Percentiles rank a stretch among this genome's conserved stretches.
These are phyloP conservation scores for Columba guinea DNA, from an alignment of 2,797 vertebrate species.

Conservation along the genomic window DNA sequence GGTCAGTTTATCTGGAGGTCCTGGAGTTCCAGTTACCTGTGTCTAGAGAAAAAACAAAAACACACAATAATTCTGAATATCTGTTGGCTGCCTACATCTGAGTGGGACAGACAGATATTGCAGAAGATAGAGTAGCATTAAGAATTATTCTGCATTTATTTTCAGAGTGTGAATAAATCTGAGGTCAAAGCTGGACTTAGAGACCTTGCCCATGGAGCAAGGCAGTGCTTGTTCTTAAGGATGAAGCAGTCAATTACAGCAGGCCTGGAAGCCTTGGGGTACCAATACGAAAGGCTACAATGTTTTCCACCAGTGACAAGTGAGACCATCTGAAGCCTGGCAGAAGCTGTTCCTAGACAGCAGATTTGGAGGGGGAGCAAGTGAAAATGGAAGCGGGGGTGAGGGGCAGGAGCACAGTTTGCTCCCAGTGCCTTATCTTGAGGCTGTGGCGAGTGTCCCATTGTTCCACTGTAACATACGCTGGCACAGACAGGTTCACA, in stretches of 20 bases:
- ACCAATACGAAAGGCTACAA: background rate
- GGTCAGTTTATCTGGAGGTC: background rate
- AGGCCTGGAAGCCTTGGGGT: background rate
- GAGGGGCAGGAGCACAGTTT: background rate
- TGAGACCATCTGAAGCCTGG: background rate
- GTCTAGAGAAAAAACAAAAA: background rate
- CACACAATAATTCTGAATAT: background rate
- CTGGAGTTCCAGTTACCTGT: background rate
- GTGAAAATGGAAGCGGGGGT: background rate
- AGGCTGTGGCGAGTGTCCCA: background rate
- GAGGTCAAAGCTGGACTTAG: background rate
- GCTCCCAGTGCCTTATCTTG: background rate
- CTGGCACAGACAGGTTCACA: background rate
- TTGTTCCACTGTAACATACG: fast-evolving
- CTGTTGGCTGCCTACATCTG: background rate
- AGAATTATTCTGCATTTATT: background rate
- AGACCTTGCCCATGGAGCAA: background rate
- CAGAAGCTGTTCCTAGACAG: background rate
- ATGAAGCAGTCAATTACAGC: background rate
- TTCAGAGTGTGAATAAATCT: background rate
- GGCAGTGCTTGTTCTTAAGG: background rate
- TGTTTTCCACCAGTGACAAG: background rate
- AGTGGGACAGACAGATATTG: background rate
- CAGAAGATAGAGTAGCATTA: background rate
- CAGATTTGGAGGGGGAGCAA: fast-evolving